Conservation (phyloP, 2,888 invertebrate species). For the Scotopteryx bipunctaria region DNA sequence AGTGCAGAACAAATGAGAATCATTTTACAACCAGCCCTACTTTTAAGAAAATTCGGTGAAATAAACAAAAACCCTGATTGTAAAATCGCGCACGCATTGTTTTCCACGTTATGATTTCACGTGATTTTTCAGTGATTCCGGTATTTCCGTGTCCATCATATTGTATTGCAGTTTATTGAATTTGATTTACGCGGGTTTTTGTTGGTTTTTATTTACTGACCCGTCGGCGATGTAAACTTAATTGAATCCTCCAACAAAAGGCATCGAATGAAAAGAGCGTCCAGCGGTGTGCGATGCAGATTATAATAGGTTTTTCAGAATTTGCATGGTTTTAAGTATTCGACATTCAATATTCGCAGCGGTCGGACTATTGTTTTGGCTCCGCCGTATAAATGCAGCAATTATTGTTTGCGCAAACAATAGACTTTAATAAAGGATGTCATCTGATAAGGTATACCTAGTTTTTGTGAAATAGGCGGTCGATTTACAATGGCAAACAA, state of each 20-base stretch:
- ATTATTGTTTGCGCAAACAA: slow-evolving; percentile 17
- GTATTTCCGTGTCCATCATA: slow-evolving; percentile 42
- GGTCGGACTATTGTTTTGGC: slow-evolving; percentile 66
- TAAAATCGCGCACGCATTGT: no score
- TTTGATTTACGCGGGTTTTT: slow-evolving; percentile 82
- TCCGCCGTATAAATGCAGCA: slow-evolving; percentile 42
- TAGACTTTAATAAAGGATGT: slow-evolving; percentile 4
- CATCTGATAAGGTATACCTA: neutral
- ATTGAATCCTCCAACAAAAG: slow-evolving; percentile 82
- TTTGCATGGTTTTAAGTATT: slow-evolving; percentile 77
- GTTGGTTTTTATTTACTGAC: slow-evolving; percentile 82
- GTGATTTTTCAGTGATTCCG: slow-evolving; percentile 12
- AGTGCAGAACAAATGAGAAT: no score
- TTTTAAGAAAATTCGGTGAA: no score
- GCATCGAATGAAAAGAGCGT: slow-evolving; percentile 80
- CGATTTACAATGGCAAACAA: no score
- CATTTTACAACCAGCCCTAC: no score
- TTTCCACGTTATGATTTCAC: slow-evolving; percentile 60
- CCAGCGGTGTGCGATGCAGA: slow-evolving; percentile 80
- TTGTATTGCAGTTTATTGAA: slow-evolving; percentile 79
- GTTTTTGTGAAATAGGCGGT: no score
- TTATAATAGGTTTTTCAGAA: slow-evolving; percentile 80
- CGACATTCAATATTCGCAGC: slow-evolving; percentile 74
- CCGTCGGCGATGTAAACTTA: slow-evolving; percentile 82
- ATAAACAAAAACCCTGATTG: no score